phyloP scores from a whole-genome alignment of 2,888 invertebrate genomes.

The Sarcophaga rosellei region DNA sequence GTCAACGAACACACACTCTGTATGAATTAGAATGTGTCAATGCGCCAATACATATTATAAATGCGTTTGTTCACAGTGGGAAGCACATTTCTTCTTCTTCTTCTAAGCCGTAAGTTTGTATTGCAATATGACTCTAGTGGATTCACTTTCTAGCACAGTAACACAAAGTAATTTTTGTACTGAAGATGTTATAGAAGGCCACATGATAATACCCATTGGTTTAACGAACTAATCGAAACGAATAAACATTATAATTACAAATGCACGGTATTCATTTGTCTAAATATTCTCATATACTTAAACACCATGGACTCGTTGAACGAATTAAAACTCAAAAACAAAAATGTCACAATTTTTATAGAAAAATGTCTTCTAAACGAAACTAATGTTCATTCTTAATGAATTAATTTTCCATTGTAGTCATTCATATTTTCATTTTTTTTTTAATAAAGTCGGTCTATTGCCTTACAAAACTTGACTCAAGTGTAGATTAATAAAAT shows the following conservation, averaged over 20 bases:
- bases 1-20: constrained; percentile 28
- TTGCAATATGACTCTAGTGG: not conserved
- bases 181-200: constrained; percentile 8
- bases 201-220: constrained; percentile 37
- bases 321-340: not conserved
- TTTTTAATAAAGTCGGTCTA: not conserved
- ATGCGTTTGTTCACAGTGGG: constrained; percentile 65
- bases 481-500: constrained; percentile 36
- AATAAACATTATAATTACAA: constrained; percentile 60
- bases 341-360: not conserved
- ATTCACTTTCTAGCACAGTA: constrained; percentile 24
- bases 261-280: constrained; percentile 49
- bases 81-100: constrained; percentile 21
- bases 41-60: constrained; percentile 65
- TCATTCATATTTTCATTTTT: not conserved
- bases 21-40: constrained; percentile 65
- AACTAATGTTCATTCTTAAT: too few relatives aligned
- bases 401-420: too few relatives aligned
- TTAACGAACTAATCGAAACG: constrained; percentile 49
- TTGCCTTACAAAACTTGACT: not conserved
- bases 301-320: constrained; percentile 24
- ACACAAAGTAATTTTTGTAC: not conserved
- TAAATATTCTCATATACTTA: constrained; percentile 16
- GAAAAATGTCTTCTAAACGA: too few relatives aligned
- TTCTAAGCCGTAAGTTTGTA: not conserved